Base-by-base conservation (phyloP, 2,113 vertebrate genomes). In the Poecilia latipinna region DNA sequence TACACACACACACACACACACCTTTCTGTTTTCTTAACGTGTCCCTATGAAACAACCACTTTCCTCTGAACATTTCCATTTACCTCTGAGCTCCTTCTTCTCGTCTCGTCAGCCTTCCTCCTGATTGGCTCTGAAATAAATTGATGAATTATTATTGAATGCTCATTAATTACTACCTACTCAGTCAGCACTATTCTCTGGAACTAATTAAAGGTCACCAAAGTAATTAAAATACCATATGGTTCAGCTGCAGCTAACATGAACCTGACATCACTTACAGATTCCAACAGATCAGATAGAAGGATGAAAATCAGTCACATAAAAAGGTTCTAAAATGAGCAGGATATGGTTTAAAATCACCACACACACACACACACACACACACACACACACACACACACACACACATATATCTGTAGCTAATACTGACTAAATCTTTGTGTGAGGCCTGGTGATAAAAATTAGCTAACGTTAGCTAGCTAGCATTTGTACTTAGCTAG, bases 51-150 rank as follows among this genome's bases (percentile, higher is more conserved):
- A 88, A 89, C 83, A 82, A 80, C 70, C 83, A 82, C 78, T 88
- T 86, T 88, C 70, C 78, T 72, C 44, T 78, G 66, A 86, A 84
- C 83, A 77, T 84, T 86, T 89, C 77, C 77, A 80, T 86, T 85
- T 78, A 74, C 57, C 70, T 80, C 72, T 12, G 37, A 68, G 4
- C 61, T 28, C 35, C 51, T 7, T 60, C 42, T 57, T 35, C 26
- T 19, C 17, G 8, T 68, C 42, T 19, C 39, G 1, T 75, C 69
- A 37, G 32, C 61, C 37, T 69, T 4, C n/a, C 8, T 77, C 29
- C 74, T 32, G 72, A 81, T 65, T 73, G 70, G 73, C 70, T 63
- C 44, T 4, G 29, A n/a, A 48, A 62, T 48, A 31, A 72, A 64
- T 0, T 17, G 51, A 39, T 54, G 26, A 24, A n/a, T 31, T 48